These are phyloP conservation scores for Melolontha melolontha DNA, from an alignment of 2,888 invertebrate species.

Conservation along the genomic window DNA sequence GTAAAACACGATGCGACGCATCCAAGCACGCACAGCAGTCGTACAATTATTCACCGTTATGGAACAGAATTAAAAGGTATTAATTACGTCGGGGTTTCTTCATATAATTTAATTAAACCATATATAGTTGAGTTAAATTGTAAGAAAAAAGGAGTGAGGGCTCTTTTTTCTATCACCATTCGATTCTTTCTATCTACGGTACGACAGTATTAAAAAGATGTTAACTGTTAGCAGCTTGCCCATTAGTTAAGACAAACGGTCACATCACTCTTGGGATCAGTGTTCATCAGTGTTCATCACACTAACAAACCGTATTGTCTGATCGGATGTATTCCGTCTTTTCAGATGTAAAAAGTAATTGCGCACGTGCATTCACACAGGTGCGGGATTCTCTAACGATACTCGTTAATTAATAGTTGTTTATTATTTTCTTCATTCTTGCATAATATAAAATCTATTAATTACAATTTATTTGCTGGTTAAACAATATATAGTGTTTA, in stretches of 20 bases:
- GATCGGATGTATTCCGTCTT: slow-evolving; percentile 18
- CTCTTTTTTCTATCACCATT: slow-evolving; percentile 22
- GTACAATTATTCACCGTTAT: slow-evolving; percentile 38
- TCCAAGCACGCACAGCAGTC: slow-evolving; percentile 21
- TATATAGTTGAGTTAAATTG: slow-evolving; percentile 39
- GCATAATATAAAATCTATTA: no score
- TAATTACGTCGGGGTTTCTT: slow-evolving; percentile 39
- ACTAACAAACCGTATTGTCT: slow-evolving; percentile 41
- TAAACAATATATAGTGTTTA: no score
- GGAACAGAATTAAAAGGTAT: slow-evolving; percentile 40
- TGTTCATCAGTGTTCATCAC: slow-evolving; percentile 42
- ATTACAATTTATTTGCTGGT: no score
- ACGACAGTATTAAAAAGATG: slow-evolving; percentile 32
- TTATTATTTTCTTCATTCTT: neutral
- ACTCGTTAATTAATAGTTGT: slow-evolving; percentile 5
- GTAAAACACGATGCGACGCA: slow-evolving; percentile 11
- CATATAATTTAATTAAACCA: slow-evolving; percentile 43
- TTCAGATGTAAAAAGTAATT: slow-evolving; percentile 28
- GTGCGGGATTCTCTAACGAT: neutral
- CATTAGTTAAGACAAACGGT: slow-evolving; percentile 43
- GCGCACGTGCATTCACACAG: slow-evolving; percentile 31
- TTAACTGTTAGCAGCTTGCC: slow-evolving; percentile 38
- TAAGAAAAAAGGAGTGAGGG: slow-evolving; percentile 30
- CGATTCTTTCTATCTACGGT: slow-evolving; percentile 26
- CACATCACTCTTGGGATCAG: slow-evolving; percentile 42